phyloP scores from a whole-genome alignment of 1,140 invertebrate genomes.

The Drosophila subpulchrella region DNA sequence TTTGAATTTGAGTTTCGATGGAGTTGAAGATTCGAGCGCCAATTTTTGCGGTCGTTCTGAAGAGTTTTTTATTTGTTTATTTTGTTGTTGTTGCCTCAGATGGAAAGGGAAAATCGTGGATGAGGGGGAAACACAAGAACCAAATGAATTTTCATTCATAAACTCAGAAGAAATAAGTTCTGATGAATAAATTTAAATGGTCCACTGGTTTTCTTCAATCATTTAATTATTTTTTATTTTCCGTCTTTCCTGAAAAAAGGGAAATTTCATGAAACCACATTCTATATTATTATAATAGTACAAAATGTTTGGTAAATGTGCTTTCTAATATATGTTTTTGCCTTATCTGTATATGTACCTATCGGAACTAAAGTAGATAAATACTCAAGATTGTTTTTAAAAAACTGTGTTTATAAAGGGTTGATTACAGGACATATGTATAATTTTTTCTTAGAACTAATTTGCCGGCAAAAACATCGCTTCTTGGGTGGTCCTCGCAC shows the following conservation, averaged over 20 bases:
- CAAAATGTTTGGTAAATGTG: too few species aligned
- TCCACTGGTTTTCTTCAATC: background rate
- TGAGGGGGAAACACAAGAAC: background rate
- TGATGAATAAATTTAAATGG: too few species aligned
- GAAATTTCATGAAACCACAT: too few species aligned
- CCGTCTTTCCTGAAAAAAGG: too few species aligned
- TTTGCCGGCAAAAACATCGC: slow-evolving; percentile 30
- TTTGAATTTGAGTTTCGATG: slow-evolving; percentile 58
- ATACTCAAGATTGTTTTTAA: too few species aligned
- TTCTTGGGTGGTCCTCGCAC: slow-evolving; percentile 52
- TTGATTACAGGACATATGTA: background rate
- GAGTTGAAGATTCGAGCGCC: slow-evolving; percentile 57
- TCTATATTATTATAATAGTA: too few species aligned
- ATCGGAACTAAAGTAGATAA: background rate
- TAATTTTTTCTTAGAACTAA: slow-evolving; percentile 8
- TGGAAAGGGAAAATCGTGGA: slow-evolving; percentile 7
- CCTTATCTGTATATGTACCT: too few species aligned
- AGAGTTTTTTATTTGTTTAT: slow-evolving; percentile 33
- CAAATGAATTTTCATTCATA: slow-evolving; percentile 62
- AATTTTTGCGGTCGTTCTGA: slow-evolving; percentile 61
- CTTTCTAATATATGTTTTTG: too few species aligned
- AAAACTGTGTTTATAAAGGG: too few species aligned
- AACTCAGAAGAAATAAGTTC: slow-evolving; percentile 13
- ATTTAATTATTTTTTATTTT: background rate
- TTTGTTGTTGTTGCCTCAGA: slow-evolving; percentile 11